phyloP scores from a whole-genome alignment of 1,140 invertebrate species.

The Cherax destructor region DNA sequence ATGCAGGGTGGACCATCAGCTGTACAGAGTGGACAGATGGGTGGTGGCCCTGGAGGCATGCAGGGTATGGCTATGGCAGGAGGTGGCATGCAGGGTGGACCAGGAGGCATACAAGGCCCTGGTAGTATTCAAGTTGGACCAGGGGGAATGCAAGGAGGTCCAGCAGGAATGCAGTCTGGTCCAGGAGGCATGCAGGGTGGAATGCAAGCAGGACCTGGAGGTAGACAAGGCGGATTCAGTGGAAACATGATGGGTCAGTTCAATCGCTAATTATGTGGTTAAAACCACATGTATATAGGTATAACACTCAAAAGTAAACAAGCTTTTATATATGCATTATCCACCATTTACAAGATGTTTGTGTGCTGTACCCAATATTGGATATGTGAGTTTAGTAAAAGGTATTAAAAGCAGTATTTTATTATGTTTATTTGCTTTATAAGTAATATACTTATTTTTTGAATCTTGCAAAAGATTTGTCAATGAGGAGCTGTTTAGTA shows the following conservation, averaged over 20 bases:
- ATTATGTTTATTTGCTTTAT: no score
- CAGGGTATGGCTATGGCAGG: constrained; percentile 46
- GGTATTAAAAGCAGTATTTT: no score
- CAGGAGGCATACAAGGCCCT: constrained; percentile 44
- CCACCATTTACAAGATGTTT: no score
- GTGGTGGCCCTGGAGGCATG: constrained; percentile 50
- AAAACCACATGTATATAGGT: no score
- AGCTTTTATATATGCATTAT: no score
- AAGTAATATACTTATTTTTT: no score
- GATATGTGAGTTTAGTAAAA: no score
- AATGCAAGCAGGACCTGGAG: constrained; percentile 44
- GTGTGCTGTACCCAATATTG: no score
- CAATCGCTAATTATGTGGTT: background rate
- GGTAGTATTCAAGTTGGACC: constrained; percentile 49
- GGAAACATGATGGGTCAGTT: constrained; percentile 50
- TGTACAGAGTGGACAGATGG: constrained; percentile 21
- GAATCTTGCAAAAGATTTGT: no score
- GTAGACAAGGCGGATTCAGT: constrained; percentile 43
- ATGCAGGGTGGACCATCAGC: constrained; percentile 23
- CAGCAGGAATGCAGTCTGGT: constrained; percentile 48
- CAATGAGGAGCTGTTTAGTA: no score
- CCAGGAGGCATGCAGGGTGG: constrained; percentile 32
- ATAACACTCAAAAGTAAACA: no score
- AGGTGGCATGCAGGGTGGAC: constrained; percentile 47
- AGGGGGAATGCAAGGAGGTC: constrained; percentile 38